Evolutionary conservation across 2,888 invertebrate genomes (phyloP).

Genomic region (Aphodius sticticus): DNA sequence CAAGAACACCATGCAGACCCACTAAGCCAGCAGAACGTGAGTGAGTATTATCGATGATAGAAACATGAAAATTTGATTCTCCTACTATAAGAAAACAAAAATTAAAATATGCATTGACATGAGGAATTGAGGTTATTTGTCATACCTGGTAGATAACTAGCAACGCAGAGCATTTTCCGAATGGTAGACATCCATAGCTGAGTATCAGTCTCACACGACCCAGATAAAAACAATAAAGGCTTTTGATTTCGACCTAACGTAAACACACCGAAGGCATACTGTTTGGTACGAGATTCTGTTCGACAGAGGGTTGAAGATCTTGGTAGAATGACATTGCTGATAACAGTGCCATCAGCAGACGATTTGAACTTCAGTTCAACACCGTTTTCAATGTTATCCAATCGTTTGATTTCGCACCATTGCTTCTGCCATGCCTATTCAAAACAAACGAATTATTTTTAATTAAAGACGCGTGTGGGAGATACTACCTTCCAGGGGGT

Average conservation of each 20-base stretch:
- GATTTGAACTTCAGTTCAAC: conserved; percentile 67
- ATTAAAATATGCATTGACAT: conserved; percentile 20
- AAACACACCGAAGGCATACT: conserved; percentile 75
- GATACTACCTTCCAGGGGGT: conserved; percentile 70
- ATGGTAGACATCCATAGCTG: conserved; percentile 76
- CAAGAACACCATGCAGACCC: conserved; percentile 67
- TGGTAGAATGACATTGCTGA: conserved; percentile 65
- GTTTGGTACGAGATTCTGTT: conserved; percentile 72
- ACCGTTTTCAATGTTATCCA: conserved; percentile 64
- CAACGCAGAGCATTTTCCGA: conserved; percentile 61
- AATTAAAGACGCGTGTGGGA: conserved; percentile 45
- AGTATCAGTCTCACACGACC: conserved; percentile 69
- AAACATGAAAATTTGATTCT: conserved; percentile 67
- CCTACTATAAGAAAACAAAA: conserved; percentile 50
- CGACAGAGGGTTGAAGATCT: conserved; percentile 68
- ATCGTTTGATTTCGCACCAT: conserved; percentile 70
- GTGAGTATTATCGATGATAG: conserved; percentile 69
- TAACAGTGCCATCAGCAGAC: conserved; percentile 55
- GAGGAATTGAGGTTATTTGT: conserved; percentile 16
- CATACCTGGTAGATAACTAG: conserved; percentile 57
- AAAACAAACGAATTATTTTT: conserved; percentile 11
- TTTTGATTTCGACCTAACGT: conserved; percentile 66
- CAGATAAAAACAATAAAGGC: conserved; percentile 71
- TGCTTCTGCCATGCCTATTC: conserved; percentile 71
- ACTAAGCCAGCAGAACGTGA: conserved; percentile 69